Evolutionary conservation across 53 echinoderm and acorn worm species (phyloP), one percentile per base, ranked within the genome.

Genomic region (Holothuria leucospilota): DNA sequence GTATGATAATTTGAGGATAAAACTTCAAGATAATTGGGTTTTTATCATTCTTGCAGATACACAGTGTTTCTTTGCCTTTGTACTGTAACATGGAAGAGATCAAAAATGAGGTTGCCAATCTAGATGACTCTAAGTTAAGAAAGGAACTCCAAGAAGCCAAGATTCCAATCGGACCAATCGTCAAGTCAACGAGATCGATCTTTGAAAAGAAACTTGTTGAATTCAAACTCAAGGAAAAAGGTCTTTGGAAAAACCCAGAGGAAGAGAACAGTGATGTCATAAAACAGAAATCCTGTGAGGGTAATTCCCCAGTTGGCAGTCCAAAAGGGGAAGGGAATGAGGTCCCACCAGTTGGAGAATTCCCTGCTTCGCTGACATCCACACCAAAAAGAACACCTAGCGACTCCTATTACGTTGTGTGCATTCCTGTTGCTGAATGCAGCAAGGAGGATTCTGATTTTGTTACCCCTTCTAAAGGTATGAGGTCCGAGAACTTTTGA

Each of bases 141-240:
- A 38, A 71, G 39, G 69, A 91, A 46, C 68, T 92, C 69, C 86
- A 82, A 38, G 83, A 84, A 1, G 89, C 94, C 23, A 90, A 92
- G 4, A 91, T 89, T 34, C 86, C 94, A 23, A 84, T 82, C 39
- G 89, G 94, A 23, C 89, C 91, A 10, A 96, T 96, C 56, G 87
- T 92, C 60, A 82, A 90, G 69, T 90, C 96, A 15, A 96, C 96
- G 11, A 68, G 94, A 25, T 78, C 66, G 16, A 80, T 96, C 68
- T 94, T 91, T 87, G 89, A 91, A 29, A 91, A 90, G 79, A 87
- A 91, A 85, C 89, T 96, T 12, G 91, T 92, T 18, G 89, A 69
- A 27, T 89, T 86, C 66, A 74, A 91, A 10, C 62, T 84, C 20
- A 75, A 83, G 56, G 71, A 71, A 41, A 74, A 63, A 53, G 88